Evolutionary conservation across 2,888 invertebrate genomes (phyloP).

Genomic region (Bhutanitis thaidina): DNA sequence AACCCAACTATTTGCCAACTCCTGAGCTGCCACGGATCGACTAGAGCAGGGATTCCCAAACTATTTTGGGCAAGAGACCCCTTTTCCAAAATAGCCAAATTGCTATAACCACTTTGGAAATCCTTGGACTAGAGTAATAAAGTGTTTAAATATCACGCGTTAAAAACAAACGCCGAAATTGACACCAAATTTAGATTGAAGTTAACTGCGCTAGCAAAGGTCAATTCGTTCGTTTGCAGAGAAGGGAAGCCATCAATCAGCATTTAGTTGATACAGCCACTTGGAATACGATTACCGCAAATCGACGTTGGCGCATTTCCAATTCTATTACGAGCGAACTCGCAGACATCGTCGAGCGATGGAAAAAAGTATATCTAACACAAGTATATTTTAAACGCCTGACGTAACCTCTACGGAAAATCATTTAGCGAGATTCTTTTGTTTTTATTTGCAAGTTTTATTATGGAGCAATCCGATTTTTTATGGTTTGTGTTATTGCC

Average conservation of each 20-base stretch:
- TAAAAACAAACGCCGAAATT: conserved; percentile 9
- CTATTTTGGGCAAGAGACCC: too few relatives aligned
- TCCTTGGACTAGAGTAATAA: too few relatives aligned
- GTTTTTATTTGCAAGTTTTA: conserved; percentile 3
- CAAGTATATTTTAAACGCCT: conserved; percentile 23
- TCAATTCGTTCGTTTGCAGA: conserved; percentile 48
- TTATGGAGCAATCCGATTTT: neutral
- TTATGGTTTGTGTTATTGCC: neutral
- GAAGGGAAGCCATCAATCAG: conserved; percentile 68
- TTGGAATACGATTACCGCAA: conserved; percentile 64
- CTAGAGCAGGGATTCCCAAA: too few relatives aligned
- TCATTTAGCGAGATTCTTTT: conserved; percentile 7
- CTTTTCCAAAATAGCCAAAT: too few relatives aligned
- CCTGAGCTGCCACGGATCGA: too few relatives aligned
- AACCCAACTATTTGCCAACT: too few relatives aligned
- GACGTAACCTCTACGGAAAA: conserved; percentile 15
- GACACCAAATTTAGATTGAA: conserved; percentile 39
- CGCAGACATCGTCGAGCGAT: conserved; percentile 28
- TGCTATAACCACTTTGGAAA: too few relatives aligned
- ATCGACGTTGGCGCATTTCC: conserved; percentile 62
- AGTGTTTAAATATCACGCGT: neutral
- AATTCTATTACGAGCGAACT: conserved; percentile 44
- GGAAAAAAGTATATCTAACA: conserved; percentile 26
- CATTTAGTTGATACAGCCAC: conserved; percentile 65
- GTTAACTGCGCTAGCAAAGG: conserved; percentile 43